A percentile compares a stretch with the other conserved stretches of the same genome.
These are phyloP conservation scores for Pseudanteris insignis DNA, from an alignment of 2,888 invertebrate genomes.

Conservation along the genomic window DNA sequence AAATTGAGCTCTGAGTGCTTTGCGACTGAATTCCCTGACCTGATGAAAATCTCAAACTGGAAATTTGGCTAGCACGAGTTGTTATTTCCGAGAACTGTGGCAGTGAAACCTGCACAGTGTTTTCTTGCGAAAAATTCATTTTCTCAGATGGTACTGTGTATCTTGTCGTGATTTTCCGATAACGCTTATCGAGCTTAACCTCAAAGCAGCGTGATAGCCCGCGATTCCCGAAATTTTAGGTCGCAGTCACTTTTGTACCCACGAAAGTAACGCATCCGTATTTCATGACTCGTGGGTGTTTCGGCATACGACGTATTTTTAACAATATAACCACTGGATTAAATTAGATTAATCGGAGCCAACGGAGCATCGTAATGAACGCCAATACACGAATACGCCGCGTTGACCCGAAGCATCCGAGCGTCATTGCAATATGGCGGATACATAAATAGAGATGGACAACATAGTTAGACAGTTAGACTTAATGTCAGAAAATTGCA, in stretches of 20 bases:
- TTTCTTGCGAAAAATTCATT: slow-evolving; percentile 61
- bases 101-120: slow-evolving; percentile 53
- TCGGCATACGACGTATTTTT: slow-evolving; percentile 7
- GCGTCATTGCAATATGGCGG: slow-evolving; percentile 52
- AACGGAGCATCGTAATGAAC: slow-evolving; percentile 48
- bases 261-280: slow-evolving; percentile 1
- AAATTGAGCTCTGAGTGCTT: slow-evolving; percentile 52
- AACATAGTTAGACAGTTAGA: no score
- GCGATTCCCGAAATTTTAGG: slow-evolving; percentile 8
- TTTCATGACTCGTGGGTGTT: slow-evolving; percentile 13
- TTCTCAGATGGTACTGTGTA: slow-evolving; percentile 23
- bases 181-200: slow-evolving; percentile 45
- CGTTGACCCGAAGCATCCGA: slow-evolving; percentile 47
- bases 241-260: slow-evolving; percentile 10
- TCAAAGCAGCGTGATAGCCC: slow-evolving; percentile 30
- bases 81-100: slow-evolving; percentile 63
- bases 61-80: slow-evolving; percentile 49
- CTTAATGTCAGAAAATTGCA: no score
- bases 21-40: slow-evolving; percentile 50
- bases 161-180: slow-evolving; percentile 6
- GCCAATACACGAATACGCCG: slow-evolving; percentile 48
- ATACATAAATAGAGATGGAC: slow-evolving; percentile 35
- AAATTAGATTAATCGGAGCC: slow-evolving; percentile 47
- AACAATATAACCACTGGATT: slow-evolving; percentile 37
- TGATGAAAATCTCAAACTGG: slow-evolving; percentile 49